Evolutionary conservation across 2,888 invertebrate species (phyloP).

Genomic region (Limnephilus lunatus): DNA sequence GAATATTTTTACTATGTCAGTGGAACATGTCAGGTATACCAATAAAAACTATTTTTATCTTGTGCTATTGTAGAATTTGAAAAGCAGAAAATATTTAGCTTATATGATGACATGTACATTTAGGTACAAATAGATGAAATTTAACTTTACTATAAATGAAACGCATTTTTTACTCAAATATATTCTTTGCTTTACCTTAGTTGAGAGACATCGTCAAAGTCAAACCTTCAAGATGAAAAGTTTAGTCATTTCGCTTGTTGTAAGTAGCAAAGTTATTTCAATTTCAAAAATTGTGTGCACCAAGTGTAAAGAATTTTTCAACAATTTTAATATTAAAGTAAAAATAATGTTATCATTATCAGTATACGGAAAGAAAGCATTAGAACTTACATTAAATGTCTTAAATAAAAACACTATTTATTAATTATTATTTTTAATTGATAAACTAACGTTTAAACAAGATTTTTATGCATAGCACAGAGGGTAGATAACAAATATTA

Average conservation of each 20-base stretch:
- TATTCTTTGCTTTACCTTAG: neutral
- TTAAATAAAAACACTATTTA: no score
- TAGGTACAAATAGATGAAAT: neutral
- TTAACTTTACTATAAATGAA: neutral
- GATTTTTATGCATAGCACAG: no score
- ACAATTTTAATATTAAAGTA: neutral
- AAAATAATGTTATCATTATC: neutral
- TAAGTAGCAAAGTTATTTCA: neutral
- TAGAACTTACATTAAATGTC: no score
- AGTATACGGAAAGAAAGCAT: neutral
- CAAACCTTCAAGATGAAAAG: neutral
- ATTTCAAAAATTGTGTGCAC: neutral
- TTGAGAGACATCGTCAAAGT: neutral
- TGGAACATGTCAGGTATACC: neutral
- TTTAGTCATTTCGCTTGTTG: neutral
- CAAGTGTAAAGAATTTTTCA: neutral
- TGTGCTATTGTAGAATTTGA: no score
- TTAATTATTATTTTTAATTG: no score
- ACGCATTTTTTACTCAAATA: neutral
- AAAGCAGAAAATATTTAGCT: neutral
- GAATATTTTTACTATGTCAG: neutral
- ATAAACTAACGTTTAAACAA: no score
- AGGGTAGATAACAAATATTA: no score
- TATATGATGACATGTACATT: neutral
- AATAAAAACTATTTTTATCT: neutral